Evolutionary conservation across 2,113 vertebrate genomes (phyloP).

Genomic region (Numida meleagris): DNA sequence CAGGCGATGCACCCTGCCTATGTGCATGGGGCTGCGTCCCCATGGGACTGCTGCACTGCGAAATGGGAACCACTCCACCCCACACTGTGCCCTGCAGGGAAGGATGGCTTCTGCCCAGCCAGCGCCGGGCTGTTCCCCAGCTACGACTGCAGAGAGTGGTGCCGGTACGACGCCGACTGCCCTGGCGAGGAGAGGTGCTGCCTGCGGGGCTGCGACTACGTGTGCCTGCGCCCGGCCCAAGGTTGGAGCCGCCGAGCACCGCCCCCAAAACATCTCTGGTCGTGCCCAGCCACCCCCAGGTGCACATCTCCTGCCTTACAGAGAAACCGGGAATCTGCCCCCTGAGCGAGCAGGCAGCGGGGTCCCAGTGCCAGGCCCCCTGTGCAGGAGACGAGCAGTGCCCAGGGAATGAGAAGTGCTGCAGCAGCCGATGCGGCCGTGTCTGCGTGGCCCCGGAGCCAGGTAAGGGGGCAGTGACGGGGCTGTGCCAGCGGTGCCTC

Average conservation of each 20-base stretch:
- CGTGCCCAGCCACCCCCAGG: accelerated
- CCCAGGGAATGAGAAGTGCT: neutral
- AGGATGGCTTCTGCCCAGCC: neutral
- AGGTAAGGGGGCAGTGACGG: neutral
- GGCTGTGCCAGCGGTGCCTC: accelerated
- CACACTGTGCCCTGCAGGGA: accelerated
- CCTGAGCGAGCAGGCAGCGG: accelerated
- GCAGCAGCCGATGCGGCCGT: neutral
- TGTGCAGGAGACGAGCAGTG: conserved; percentile 43
- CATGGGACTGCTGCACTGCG: accelerated
- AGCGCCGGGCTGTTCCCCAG: neutral
- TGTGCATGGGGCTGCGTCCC: neutral
- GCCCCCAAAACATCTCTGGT: accelerated
- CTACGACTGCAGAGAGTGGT: conserved; percentile 28
- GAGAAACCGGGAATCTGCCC: conserved; percentile 56
- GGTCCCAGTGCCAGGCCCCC: accelerated
- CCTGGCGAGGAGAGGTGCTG: conserved; percentile 30
- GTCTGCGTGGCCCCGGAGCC: neutral
- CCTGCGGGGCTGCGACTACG: neutral
- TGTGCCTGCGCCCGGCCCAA: neutral
- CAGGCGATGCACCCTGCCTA: neutral
- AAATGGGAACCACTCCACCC: neutral
- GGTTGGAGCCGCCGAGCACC: neutral
- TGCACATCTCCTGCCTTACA: neutral
- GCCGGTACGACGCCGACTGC: neutral